phyloP scores from a whole-genome alignment of 2,888 invertebrate genomes.

The Agriopis aurantiaria region DNA sequence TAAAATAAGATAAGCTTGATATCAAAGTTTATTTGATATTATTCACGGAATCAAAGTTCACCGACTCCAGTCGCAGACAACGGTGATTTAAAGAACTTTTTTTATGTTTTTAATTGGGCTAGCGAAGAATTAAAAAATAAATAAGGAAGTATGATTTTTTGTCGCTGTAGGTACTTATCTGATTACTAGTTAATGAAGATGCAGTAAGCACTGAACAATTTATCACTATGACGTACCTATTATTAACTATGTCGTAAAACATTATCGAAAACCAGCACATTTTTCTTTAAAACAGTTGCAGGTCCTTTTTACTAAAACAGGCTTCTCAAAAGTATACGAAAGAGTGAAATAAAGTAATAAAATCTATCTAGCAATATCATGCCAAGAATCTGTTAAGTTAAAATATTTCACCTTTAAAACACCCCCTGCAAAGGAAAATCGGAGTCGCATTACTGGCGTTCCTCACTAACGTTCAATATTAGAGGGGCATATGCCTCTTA shows the following conservation, averaged over 20 bases:
- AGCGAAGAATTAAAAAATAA: not conserved
- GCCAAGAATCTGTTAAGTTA: slow-evolving; percentile 27
- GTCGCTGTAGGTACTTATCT: not conserved
- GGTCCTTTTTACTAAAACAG: not conserved
- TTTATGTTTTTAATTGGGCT: slow-evolving; percentile 33
- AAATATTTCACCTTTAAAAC: slow-evolving; percentile 45
- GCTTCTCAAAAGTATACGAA: too few relatives aligned
- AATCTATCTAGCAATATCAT: not conserved
- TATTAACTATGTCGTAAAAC: too few relatives aligned
- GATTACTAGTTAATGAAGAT: not conserved
- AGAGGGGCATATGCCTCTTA: slow-evolving; percentile 77
- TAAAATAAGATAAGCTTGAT: slow-evolving; percentile 15
- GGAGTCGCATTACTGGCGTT: slow-evolving; percentile 78
- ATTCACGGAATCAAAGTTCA: slow-evolving; percentile 8
- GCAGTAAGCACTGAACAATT: too few relatives aligned
- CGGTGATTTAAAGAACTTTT: slow-evolving; percentile 1
- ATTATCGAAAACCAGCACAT: too few relatives aligned
- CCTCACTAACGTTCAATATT: slow-evolving; percentile 75
- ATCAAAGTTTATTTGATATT: slow-evolving; percentile 21
- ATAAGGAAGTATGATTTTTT: not conserved
- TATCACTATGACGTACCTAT: too few relatives aligned
- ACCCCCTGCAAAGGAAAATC: slow-evolving; percentile 68
- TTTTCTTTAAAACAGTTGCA: too few relatives aligned
- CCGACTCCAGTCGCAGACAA: not conserved
- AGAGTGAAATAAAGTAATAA: not conserved